These are phyloP conservation scores for Lepisosteus osseus DNA, from an alignment of 2,113 vertebrate species.

Conservation along the genomic window DNA sequence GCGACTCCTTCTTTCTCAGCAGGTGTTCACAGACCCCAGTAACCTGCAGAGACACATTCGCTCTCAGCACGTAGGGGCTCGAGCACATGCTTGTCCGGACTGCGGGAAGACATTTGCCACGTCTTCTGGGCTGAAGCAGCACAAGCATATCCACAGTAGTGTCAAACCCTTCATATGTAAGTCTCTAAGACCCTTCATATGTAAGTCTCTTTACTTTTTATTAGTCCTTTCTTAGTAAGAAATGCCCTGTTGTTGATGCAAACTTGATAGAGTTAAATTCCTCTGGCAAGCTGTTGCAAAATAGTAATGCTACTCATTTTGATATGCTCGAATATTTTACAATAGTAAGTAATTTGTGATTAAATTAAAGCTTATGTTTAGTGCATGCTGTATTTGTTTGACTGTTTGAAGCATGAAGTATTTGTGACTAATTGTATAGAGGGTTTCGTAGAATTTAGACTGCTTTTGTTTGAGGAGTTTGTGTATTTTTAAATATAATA, in stretches of 20 bases:
- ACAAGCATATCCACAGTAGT: constrained; percentile 99
- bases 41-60: constrained; percentile 99
- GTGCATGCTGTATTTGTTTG: no score
- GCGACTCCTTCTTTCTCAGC: constrained; percentile 85
- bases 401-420: no score
- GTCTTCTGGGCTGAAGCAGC: constrained; percentile 98
- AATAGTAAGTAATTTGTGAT: no score
- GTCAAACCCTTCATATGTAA: constrained; percentile 99
- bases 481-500: no score
- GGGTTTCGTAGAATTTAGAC: no score
- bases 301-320: no score
- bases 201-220: constrained; percentile 65
- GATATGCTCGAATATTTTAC: no score
- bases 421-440: no score
- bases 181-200: constrained; percentile 81
- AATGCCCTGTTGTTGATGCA: background rate
- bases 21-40: constrained; percentile 99
- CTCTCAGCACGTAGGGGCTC: constrained; percentile 95
- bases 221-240: constrained; percentile 22
- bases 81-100: constrained; percentile 95
- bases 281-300: no score
- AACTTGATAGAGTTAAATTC: no score
- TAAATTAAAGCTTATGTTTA: no score
- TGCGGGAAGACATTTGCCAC: constrained; percentile 99
- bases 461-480: no score